phyloP scores from a whole-genome alignment of 2,888 invertebrate genomes.

The Onthophagus sagittarius region DNA sequence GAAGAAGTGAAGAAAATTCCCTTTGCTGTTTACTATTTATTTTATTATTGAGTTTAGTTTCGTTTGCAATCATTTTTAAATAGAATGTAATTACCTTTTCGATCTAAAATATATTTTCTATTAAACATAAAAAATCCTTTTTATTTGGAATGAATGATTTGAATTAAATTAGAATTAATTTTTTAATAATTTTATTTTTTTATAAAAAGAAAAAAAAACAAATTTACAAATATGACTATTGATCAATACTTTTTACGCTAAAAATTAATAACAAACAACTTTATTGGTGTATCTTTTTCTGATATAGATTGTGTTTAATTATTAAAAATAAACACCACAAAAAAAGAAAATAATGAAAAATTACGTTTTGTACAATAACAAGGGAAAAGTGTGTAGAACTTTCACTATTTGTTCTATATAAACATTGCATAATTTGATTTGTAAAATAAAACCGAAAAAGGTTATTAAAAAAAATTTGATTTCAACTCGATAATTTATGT shows the following conservation, averaged over 20 bases:
- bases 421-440: too few species aligned
- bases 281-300: background rate
- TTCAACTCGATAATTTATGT: too few species aligned
- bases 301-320: background rate
- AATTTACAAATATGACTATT: background rate
- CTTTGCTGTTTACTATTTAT: background rate
- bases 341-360: background rate
- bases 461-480: too few species aligned
- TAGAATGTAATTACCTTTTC: too few species aligned
- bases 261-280: background rate
- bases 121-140: too few species aligned
- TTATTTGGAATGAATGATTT: too few species aligned
- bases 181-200: background rate
- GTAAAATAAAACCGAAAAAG: too few species aligned
- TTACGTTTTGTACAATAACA: background rate
- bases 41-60: too few species aligned
- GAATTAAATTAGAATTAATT: background rate
- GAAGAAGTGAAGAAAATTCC: slow-evolving; percentile 4
- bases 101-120: too few species aligned
- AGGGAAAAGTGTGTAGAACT: background rate
- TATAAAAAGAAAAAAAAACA: background rate
- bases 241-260: background rate
- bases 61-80: too few species aligned
- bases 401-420: too few species aligned
- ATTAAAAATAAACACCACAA: background rate